Evolutionary conservation across 1,140 invertebrate species (phyloP).

Genomic region (Acromyrmex heyeri): DNA sequence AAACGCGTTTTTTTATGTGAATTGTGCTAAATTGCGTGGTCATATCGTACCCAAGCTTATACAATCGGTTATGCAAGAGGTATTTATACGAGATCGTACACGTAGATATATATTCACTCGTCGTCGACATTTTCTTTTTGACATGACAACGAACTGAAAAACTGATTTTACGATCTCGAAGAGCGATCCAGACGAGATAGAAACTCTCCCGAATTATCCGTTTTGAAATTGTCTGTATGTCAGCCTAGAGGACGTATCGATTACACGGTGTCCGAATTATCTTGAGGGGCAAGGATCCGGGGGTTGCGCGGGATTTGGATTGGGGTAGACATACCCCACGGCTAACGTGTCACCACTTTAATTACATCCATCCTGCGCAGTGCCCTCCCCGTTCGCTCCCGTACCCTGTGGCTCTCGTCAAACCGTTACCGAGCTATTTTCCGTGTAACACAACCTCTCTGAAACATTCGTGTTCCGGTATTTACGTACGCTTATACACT

Average conservation of each 20-base stretch:
- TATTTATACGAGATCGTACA: conserved; percentile 11
- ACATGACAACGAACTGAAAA: conserved; percentile 42
- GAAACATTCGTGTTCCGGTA: conserved; percentile 74
- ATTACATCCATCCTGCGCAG: conserved; percentile 83
- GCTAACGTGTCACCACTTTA: conserved; percentile 84
- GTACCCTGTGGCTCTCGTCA: conserved; percentile 78
- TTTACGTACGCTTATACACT: conserved; percentile 61
- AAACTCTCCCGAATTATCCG: conserved; percentile 68
- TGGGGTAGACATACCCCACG: conserved; percentile 80
- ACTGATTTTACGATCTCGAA: conserved; percentile 55
- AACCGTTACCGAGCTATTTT: conserved; percentile 78
- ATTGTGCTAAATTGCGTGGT: neutral
- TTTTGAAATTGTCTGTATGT: conserved; percentile 79
- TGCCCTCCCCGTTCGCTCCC: conserved; percentile 67
- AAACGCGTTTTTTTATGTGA: conserved; percentile 8
- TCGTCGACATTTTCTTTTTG: conserved; percentile 32
- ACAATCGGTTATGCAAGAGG: neutral
- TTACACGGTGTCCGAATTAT: conserved; percentile 83
- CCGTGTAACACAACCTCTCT: conserved; percentile 74
- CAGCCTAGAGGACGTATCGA: conserved; percentile 80
- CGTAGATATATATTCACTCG: neutral
- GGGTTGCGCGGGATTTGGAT: conserved; percentile 79
- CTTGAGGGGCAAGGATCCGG: conserved; percentile 80
- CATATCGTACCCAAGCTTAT: neutral
- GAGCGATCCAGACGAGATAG: conserved; percentile 45